Percentiles rank a stretch among this genome's conserved stretches.
These are phyloP conservation scores for Trididemnum miniatum DNA, from an alignment of 23 tunicate species.

Conservation along the genomic window DNA sequence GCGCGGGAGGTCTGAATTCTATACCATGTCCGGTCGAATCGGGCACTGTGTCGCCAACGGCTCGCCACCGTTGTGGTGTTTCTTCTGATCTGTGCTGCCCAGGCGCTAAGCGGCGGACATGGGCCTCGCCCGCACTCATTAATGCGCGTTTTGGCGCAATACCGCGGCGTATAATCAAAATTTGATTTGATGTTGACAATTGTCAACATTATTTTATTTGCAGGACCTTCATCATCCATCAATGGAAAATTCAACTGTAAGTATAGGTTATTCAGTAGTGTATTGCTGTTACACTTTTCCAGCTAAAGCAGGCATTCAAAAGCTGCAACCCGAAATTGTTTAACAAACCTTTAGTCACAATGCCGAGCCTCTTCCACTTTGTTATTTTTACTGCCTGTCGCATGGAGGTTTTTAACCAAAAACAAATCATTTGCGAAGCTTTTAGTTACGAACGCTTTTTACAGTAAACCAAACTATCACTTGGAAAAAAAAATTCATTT, in stretches of 20 bases:
- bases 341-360: too few species aligned
- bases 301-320: too few species aligned
- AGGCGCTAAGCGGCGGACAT: neutral
- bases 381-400: too few species aligned
- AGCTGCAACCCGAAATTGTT: too few species aligned
- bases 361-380: too few species aligned
- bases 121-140: neutral
- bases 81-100: neutral
- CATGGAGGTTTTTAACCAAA: too few species aligned
- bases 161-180: neutral
- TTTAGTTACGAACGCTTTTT: too few species aligned
- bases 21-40: neutral
- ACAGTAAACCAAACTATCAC: too few species aligned
- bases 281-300: neutral
- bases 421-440: too few species aligned
- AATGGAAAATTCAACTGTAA: constrained; percentile 18
- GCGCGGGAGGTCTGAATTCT: neutral
- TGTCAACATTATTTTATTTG: too few species aligned
- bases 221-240: neutral
- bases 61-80: neutral
- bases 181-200: too few species aligned
- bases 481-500: too few species aligned
- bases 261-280: neutral
- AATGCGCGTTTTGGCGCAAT: neutral
- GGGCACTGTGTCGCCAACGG: neutral